These are phyloP conservation scores for Sterrhoptilus dennistouni DNA, from an alignment of 2,113 vertebrate species.

Conservation along the genomic window DNA sequence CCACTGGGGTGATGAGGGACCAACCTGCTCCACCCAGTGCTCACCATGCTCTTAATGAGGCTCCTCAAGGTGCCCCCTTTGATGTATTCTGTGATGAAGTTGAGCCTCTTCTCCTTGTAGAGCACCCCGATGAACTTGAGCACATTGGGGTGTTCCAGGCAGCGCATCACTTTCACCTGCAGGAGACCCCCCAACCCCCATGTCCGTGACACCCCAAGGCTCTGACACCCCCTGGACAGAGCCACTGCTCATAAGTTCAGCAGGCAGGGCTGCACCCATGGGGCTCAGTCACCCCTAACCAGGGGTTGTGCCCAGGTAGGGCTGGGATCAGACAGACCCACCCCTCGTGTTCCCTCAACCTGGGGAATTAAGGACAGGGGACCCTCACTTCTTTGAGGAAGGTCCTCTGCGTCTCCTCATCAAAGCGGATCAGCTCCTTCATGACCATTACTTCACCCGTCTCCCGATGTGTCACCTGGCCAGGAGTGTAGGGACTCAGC, in stretches of 20 bases:
- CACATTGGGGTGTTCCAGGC: conserved; percentile 94
- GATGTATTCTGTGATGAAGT: conserved; percentile 98
- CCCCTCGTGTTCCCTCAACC: accelerated
- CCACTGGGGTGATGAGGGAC: no score
- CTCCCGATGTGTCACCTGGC: conserved; percentile 91
- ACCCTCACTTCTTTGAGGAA: conserved; percentile 91
- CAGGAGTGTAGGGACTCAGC: neutral
- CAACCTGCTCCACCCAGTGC: neutral
- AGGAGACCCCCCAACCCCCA: neutral
- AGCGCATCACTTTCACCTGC: conserved; percentile 98
- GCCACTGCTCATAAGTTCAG: accelerated
- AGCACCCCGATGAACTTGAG: conserved; percentile 96
- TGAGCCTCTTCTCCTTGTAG: conserved; percentile 97
- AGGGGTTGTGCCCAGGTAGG: neutral
- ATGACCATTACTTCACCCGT: conserved; percentile 99
- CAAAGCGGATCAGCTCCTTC: conserved; percentile 97
- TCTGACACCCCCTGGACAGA: neutral
- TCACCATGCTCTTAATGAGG: conserved; percentile 95
- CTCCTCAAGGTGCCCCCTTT: conserved; percentile 92
- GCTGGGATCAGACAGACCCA: neutral
- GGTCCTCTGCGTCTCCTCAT: conserved; percentile 93
- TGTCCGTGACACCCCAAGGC: accelerated
- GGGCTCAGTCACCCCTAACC: neutral
- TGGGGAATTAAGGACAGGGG: neutral
- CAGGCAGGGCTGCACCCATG: accelerated